Conservation (phyloP, 2,797 vertebrate species). For the Crenichthys baileyi region DNA sequence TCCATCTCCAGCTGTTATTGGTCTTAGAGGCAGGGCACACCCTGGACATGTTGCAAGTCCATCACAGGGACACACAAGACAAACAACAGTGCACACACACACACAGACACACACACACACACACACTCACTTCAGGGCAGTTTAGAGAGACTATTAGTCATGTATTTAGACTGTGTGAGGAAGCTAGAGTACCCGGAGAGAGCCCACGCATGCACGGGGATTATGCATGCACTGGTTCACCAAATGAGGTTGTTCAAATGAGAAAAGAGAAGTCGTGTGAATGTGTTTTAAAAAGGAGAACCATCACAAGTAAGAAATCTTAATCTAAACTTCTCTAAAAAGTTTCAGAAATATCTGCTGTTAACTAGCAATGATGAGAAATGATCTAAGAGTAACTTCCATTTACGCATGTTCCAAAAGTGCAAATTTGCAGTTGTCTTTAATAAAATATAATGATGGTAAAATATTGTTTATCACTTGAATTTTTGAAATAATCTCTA, state of each 20-base stretch:
- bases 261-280: not conserved
- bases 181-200: not conserved
- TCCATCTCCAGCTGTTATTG: too few relatives aligned
- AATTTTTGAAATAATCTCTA: not conserved
- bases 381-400: not conserved
- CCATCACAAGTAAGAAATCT: not conserved
- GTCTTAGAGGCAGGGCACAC: too few relatives aligned
- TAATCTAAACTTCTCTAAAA: not conserved
- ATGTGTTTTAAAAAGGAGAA: not conserved
- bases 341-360: not conserved
- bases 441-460: not conserved
- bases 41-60: too few relatives aligned
- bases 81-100: too few relatives aligned
- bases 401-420: not conserved
- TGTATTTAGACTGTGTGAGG: not conserved
- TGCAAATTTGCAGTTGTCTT: not conserved
- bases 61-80: too few relatives aligned
- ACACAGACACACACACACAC: too few relatives aligned
- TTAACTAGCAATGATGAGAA: not conserved
- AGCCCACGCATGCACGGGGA: not conserved
- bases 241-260: not conserved
- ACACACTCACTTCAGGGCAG: too few relatives aligned
- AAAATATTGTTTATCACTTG: not conserved
- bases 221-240: not conserved
- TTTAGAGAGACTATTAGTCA: not conserved